Evolutionary conservation across 2,113 vertebrate species (phyloP).

Genomic region (Isichthys henryi): DNA sequence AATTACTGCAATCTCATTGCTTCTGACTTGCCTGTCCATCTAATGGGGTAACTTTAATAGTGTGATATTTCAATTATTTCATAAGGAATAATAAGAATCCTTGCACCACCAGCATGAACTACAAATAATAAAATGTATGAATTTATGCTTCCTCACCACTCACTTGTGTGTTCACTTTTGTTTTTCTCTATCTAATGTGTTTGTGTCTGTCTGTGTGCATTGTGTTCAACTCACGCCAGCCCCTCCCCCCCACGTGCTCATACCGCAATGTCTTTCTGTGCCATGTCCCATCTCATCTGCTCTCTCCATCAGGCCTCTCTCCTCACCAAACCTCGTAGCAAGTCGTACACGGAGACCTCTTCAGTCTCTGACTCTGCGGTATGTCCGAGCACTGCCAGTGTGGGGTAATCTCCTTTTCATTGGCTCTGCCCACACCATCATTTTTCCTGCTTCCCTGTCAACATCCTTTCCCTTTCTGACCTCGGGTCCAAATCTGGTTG

Average conservation of each 20-base stretch:
- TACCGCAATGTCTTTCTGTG: conserved; percentile 34
- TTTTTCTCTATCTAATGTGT: background rate
- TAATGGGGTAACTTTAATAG: background rate
- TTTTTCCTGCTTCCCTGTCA: background rate
- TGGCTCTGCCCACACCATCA: conserved; percentile 14
- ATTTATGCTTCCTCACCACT: background rate
- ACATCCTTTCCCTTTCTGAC: background rate
- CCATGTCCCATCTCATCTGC: conserved; percentile 59
- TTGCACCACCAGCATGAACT: background rate
- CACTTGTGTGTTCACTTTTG: background rate
- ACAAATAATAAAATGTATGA: background rate
- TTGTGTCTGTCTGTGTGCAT: background rate
- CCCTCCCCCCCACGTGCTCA: background rate
- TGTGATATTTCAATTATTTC: background rate
- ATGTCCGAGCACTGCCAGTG: conserved; percentile 57
- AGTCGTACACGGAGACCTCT: conserved; percentile 68
- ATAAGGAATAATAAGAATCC: background rate
- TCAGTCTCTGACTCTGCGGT: conserved; percentile 71
- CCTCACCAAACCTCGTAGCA: conserved; percentile 67
- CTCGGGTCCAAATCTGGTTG: conserved; percentile 7
- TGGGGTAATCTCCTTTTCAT: conserved; percentile 31
- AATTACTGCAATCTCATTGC: background rate
- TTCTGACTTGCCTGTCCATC: background rate
- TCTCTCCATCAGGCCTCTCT: conserved; percentile 77
- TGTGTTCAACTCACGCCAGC: background rate